Conservation (phyloP, 2,113 vertebrate genomes). For the Calidris pugnax region DNA sequence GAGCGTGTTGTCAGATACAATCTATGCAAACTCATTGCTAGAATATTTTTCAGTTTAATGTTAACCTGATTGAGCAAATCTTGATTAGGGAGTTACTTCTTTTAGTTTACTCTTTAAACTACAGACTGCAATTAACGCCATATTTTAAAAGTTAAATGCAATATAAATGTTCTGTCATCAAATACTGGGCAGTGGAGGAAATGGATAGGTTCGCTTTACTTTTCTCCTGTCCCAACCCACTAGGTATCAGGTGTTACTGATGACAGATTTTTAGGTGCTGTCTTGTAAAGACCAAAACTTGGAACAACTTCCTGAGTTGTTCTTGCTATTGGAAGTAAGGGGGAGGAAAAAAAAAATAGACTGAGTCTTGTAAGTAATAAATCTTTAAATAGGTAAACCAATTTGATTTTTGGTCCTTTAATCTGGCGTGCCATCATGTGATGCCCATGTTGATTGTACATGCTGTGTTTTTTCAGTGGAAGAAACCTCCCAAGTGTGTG, state of each 20-base stretch:
- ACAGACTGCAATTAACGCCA: too few species aligned
- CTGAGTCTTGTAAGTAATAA: neutral
- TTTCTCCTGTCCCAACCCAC: neutral
- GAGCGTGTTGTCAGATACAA: neutral
- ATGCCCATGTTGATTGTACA: accelerated
- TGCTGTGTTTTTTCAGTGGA: neutral
- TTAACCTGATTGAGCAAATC: neutral
- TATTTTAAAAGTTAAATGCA: neutral
- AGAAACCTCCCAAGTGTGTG: neutral
- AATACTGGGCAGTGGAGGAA: neutral
- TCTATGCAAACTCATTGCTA: neutral
- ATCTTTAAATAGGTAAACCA: neutral
- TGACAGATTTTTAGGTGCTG: neutral
- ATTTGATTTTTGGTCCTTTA: neutral
- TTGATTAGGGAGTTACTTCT: neutral
- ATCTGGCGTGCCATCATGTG: neutral
- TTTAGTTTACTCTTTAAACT: neutral
- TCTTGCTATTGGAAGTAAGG: neutral
- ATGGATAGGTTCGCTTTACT: neutral
- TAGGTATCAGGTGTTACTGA: neutral
- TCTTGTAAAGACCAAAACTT: neutral
- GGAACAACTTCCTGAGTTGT: neutral
- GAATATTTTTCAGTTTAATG: neutral
- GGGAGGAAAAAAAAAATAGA: neutral
- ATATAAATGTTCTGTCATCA: neutral